phyloP scores from a whole-genome alignment of 2,888 invertebrate species.

The Chorisops tibialis region DNA sequence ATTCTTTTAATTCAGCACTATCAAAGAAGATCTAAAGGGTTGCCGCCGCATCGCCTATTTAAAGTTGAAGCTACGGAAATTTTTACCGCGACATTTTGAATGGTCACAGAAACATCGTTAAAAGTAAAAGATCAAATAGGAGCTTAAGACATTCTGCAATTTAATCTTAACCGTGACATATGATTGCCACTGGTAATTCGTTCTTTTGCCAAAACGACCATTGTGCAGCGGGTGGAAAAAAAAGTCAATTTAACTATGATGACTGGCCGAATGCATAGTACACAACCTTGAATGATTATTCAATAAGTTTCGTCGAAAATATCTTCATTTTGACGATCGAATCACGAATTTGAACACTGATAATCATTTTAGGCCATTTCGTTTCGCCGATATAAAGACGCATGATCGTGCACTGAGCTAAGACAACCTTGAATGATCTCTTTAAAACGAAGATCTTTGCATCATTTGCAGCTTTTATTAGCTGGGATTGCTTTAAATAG shows the following conservation, averaged over 20 bases:
- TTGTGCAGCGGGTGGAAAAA: neutral
- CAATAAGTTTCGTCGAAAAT: slow-evolving; percentile 17
- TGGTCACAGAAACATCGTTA: neutral
- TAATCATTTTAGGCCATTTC: neutral
- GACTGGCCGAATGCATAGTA: slow-evolving; percentile 7
- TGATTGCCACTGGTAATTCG: slow-evolving; percentile 23
- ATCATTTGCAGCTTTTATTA: neutral
- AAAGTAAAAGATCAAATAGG: slow-evolving; percentile 8
- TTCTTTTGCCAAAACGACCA: slow-evolving; percentile 8
- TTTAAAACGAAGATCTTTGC: no score
- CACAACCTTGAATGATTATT: slow-evolving; percentile 3
- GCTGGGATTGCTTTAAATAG: neutral
- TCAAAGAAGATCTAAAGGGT: slow-evolving; percentile 14
- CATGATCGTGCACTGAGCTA: neutral
- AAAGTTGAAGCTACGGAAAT: neutral
- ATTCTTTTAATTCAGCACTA: slow-evolving; percentile 14
- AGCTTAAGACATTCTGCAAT: slow-evolving; percentile 8
- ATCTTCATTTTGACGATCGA: slow-evolving; percentile 12
- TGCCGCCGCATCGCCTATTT: neutral
- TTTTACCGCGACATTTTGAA: neutral
- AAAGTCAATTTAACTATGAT: neutral
- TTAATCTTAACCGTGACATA: slow-evolving; percentile 24
- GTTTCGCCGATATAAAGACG: neutral
- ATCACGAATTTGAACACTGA: slow-evolving; percentile 14
- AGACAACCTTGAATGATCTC: no score